These are phyloP conservation scores for Dynastes grantii DNA, from an alignment of 2,888 invertebrate genomes.

Conservation along the genomic window DNA sequence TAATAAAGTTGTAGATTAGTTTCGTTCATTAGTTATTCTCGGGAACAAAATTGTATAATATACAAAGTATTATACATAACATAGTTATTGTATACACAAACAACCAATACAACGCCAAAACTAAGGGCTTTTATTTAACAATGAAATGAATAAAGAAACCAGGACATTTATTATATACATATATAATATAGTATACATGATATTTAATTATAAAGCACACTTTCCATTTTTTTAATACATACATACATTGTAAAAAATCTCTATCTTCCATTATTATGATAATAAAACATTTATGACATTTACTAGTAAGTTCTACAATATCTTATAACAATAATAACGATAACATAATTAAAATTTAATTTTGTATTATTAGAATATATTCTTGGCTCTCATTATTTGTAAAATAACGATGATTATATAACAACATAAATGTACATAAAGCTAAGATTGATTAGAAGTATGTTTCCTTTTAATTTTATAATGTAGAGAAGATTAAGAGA, in stretches of 20 bases:
- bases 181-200: background rate
- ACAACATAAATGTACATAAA: conserved; percentile 16
- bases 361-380: no score
- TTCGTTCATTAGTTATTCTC: conserved; percentile 43
- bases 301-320: conserved; percentile 39
- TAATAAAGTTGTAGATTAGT: conserved; percentile 24
- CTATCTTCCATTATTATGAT: conserved; percentile 48
- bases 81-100: conserved; percentile 26
- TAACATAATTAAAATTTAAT: background rate
- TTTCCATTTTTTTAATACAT: conserved; percentile 43
- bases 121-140: conserved; percentile 16
- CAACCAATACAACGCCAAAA: conserved; percentile 35
- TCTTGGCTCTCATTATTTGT: no score
- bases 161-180: conserved; percentile 3
- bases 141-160: background rate
- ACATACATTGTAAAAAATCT: conserved; percentile 38
- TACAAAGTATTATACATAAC: conserved; percentile 30
- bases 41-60: conserved; percentile 49
- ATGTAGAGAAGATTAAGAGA: conserved; percentile 10
- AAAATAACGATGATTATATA: background rate
- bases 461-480: conserved; percentile 19
- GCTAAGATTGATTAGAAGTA: background rate
- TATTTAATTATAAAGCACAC: conserved; percentile 39
- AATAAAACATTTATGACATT: conserved; percentile 23
- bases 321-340: conserved; percentile 6